Evolutionary conservation across 2,113 vertebrate species (phyloP).

Genomic region (Accipiter virgatus): DNA sequence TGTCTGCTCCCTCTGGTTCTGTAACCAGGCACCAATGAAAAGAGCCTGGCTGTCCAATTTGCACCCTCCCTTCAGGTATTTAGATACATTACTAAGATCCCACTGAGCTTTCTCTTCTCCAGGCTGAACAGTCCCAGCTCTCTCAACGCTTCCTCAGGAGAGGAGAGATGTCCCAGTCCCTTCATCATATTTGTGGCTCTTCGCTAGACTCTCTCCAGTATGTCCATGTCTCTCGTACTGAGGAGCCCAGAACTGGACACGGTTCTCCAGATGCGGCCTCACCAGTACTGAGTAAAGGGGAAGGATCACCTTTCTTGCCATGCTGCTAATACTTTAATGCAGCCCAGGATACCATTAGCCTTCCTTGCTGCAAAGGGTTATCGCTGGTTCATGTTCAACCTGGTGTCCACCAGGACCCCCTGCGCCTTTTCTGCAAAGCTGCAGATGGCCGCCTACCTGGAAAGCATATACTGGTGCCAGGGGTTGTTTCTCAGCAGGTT

Average conservation of each 20-base stretch:
- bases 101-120: background rate
- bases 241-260: background rate
- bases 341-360: background rate
- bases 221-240: background rate
- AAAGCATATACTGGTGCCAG: background rate
- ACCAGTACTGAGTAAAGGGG: background rate
- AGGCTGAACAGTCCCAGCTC: background rate
- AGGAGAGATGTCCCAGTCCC: background rate
- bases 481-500: background rate
- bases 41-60: background rate
- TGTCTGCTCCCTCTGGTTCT: background rate
- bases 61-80: background rate
- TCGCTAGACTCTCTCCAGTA: background rate
- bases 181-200: background rate
- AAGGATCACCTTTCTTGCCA: background rate
- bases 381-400: background rate
- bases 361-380: background rate
- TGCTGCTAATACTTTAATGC: background rate
- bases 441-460: too few relatives aligned
- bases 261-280: background rate
- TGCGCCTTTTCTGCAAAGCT: background rate
- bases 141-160: background rate
- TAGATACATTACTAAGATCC: background rate
- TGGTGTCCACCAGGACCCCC: background rate
- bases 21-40: background rate